Conservation (phyloP, 2,113 vertebrate genomes). For the Otocyon megalotis region DNA sequence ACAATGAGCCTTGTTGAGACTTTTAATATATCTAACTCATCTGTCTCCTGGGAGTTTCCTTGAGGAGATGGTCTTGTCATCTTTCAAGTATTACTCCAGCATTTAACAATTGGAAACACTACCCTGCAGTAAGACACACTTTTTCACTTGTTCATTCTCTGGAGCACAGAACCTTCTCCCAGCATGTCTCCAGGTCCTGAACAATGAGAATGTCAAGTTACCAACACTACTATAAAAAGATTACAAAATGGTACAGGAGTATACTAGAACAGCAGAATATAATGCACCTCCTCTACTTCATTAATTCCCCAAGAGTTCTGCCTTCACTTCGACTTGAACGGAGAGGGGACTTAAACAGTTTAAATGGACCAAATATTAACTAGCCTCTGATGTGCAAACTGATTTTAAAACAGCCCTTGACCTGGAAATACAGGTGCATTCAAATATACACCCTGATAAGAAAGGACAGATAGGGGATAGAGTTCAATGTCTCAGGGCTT, state of each 20-base stretch:
- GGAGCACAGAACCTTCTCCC: neutral
- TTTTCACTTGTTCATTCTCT: conserved; percentile 19
- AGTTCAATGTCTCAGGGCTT: conserved; percentile 36
- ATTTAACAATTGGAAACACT: neutral
- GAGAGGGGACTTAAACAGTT: conserved; percentile 50
- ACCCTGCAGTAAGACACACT: neutral
- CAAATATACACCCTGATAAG: conserved; percentile 75
- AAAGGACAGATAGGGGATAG: conserved; percentile 38
- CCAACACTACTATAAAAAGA: conserved; percentile 28
- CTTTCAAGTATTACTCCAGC: neutral
- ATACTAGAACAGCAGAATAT: neutral
- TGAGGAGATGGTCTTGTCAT: neutral
- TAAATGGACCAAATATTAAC: conserved; percentile 75
- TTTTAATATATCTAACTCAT: conserved; percentile 20
- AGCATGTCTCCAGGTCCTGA: neutral
- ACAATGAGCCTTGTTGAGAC: neutral
- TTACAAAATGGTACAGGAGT: neutral
- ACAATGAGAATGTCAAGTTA: conserved; percentile 27
- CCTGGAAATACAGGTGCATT: conserved; percentile 72
- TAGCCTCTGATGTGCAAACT: conserved; percentile 41
- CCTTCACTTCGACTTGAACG: conserved; percentile 39
- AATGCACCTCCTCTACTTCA: neutral
- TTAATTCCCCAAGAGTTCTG: neutral
- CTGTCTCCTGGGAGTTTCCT: neutral
- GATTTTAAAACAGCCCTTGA: conserved; percentile 80